These are phyloP conservation scores for Acronicta aceris DNA, from an alignment of 2,888 invertebrate genomes.

Conservation along the genomic window DNA sequence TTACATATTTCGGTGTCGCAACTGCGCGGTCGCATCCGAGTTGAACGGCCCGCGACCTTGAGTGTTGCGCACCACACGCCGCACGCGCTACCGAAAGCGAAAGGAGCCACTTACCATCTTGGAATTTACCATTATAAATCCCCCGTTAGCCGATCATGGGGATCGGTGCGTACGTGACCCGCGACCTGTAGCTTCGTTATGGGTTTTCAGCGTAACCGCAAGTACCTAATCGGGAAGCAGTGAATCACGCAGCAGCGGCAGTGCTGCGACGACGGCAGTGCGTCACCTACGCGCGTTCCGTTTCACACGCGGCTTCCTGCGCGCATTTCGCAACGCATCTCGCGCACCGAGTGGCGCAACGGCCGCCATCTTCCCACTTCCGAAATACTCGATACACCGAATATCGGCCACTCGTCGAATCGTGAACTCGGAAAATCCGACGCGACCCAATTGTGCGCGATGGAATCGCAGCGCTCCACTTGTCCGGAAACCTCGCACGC, in stretches of 20 bases:
- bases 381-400: conserved; percentile 72
- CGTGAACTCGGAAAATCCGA: conserved; percentile 68
- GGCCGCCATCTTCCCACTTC: conserved; percentile 70
- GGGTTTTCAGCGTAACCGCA: conserved; percentile 65
- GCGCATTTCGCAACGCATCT: conserved; percentile 75
- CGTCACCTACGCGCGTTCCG: conserved; percentile 76
- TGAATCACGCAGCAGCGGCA: conserved; percentile 64
- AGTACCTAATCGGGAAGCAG: conserved; percentile 58
- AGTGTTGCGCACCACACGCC: conserved; percentile 82
- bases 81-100: conserved; percentile 86
- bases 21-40: conserved; percentile 87
- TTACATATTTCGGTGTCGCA: conserved; percentile 89
- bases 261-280: conserved; percentile 55
- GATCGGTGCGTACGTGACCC: conserved; percentile 79
- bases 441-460: conserved; percentile 76
- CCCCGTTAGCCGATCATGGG: conserved; percentile 54
- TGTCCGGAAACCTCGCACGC: conserved; percentile 81
- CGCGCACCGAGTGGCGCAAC: conserved; percentile 70
- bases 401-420: conserved; percentile 59
- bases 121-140: conserved; percentile 67
- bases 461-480: conserved; percentile 80
- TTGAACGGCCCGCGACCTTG: conserved; percentile 89
- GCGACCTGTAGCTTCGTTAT: conserved; percentile 59
- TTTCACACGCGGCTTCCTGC: conserved; percentile 77
- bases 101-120: conserved; percentile 77